Base-by-base conservation (phyloP, 2,888 invertebrate species). In the Polydrusus tereticollis region DNA sequence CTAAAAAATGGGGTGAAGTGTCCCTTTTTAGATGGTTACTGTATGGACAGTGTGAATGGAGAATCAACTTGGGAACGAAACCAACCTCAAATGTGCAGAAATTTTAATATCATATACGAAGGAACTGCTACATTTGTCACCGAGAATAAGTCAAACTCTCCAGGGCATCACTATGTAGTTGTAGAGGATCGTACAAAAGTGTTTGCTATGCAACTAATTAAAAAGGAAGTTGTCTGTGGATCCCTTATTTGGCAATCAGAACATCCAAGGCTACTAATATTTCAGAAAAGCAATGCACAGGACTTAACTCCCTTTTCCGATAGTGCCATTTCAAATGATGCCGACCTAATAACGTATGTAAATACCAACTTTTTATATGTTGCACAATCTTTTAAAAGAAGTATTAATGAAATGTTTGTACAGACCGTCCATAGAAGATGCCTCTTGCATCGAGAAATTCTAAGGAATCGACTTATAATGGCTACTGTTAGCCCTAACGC, bases 401-500 rank as follows among this genome's bases (percentile, higher is more conserved):
- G 12, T 20, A 33, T 63, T n/a, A 29, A 47, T 12, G 18, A 16
- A 12, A 50, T 63, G 47, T 63, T 33, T 21, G 1, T 18, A 1
- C 7, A 43, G 10, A 43, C 43, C 7, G 18, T 43, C 18, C 18
- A 63, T 20, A 7, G 63, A 18, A 26, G 63, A 33, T 63, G 63
- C 12, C 8, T 4, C 2, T n/a, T 60, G 3, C 38, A 60, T 2
- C 41, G 63, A 36, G 50, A 63, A 18, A 50, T 63, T n/a, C 12
- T 68, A 16, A 60, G 60, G 14, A 68, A 68, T 16, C n/a, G 60
- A 21, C 38, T 68, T 14, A 16, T 50, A n/a, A 18, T 68, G 38
- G 60, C 38, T 5, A 20, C 52, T 5, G 0, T 68, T 1, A 50
- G 8, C 5, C 68, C 68, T 4, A 68, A 68, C 20, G 38, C 36